Base-by-base conservation (phyloP, 2,113 vertebrate species). In the Cricetomys ansorgei region DNA sequence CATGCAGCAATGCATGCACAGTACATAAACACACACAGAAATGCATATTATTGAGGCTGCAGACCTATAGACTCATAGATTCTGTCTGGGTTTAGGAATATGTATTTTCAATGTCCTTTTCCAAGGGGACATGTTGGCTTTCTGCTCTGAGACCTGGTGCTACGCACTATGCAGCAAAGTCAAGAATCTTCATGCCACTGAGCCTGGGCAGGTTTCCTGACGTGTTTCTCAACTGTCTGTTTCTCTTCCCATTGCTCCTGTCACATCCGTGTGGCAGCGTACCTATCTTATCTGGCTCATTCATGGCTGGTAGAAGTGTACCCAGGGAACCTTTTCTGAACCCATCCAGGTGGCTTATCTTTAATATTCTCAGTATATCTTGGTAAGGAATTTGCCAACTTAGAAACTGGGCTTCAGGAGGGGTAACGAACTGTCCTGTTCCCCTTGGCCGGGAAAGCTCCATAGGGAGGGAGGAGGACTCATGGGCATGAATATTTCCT, bases 171-270 rank as follows among this genome's bases (percentile, higher is more conserved):
- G 10, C 43, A 67, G 48, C 43, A 37, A 85, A 37, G 19, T 37
- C 17, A 19, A 65, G 62, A 15, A 45, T 27, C 48, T 48, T 34
- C 9, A 65, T 48, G 17, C 19, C 90, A 25, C 48, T 0, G 15
- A 88, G 62, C 4, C 73, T 27, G 31, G 13, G 1, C 45, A 64
- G 1, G 9, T 77, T 88, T 91, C 53, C 21, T 29, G 45, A 50
- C 0, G 1, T 1, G 9, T 1, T 73, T 40, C 79, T 77, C 17
- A 48, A 11, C 25, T 4, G 3, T 21, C 25, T 3, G 16, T 59
- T 40, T 1, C 0, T 69, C 37, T 34, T 34, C 34, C 57, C 29
- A 7, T 23, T 29, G 88, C 31, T 45, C 34, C 34, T 65, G 34
- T 10, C 16, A 27, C 27, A 57, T n/a, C 8, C 12, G 12, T 23